Conservation (phyloP, 1,140 invertebrate species). For the Pollicipes pollicipes region DNA sequence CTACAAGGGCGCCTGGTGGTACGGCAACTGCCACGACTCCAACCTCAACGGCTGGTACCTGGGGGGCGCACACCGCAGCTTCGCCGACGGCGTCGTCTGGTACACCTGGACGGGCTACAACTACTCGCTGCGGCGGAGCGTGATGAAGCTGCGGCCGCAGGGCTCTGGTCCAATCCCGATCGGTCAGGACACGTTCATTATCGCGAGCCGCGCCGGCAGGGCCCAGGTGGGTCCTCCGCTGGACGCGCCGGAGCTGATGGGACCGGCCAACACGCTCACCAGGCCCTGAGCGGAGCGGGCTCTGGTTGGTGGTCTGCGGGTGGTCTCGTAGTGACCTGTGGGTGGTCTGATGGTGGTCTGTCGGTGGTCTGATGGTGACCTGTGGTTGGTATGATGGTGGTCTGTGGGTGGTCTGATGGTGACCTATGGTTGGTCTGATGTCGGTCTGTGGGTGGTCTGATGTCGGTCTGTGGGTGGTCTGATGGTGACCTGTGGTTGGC, state of each 20-base stretch:
- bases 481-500: no score
- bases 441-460: no score
- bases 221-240: background rate
- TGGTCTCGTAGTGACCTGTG: no score
- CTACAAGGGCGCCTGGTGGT: constrained; percentile 29
- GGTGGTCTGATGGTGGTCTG: no score
- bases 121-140: constrained; percentile 21
- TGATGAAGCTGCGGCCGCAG: constrained; percentile 22
- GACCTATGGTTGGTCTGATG: no score
- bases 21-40: constrained; percentile 22
- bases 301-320: no score
- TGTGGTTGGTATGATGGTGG: no score
- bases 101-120: constrained; percentile 22
- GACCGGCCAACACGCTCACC: constrained; percentile 14
- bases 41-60: constrained; percentile 28
- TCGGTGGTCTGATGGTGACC: no score
- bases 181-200: constrained; percentile 16
- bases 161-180: constrained; percentile 15
- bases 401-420: no score
- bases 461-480: no score
- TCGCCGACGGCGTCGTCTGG: constrained; percentile 24
- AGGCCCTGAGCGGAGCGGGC: constrained; percentile 4
- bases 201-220: constrained; percentile 10
- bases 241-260: constrained; percentile 16
- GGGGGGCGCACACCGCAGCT: constrained; percentile 18